Evolutionary conservation across 2,113 vertebrate genomes (phyloP).

Genomic region (Lanius collurio): DNA sequence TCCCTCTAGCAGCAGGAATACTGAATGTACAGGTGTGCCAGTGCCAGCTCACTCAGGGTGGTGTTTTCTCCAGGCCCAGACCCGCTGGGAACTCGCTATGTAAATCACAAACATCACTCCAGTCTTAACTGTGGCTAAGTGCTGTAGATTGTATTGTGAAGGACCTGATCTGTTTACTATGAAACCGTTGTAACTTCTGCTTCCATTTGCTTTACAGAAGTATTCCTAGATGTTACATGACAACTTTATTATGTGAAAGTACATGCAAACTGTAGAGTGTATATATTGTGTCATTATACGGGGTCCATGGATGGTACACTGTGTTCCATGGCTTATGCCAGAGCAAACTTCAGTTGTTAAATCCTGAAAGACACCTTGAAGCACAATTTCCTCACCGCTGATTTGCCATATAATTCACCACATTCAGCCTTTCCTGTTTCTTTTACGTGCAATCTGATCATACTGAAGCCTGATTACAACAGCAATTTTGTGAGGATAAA

Average conservation of each 20-base stretch:
- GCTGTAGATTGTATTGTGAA: constrained; percentile 66
- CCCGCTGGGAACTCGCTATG: constrained; percentile 20
- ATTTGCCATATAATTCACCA: constrained; percentile 55
- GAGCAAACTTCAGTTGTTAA: constrained; percentile 65
- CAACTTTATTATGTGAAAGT: constrained; percentile 66
- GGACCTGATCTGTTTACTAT: constrained; percentile 61
- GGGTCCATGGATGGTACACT: constrained; percentile 51
- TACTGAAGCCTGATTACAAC: constrained; percentile 34
- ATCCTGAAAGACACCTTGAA: constrained; percentile 71
- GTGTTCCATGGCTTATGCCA: constrained; percentile 47
- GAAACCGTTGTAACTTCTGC: constrained; percentile 68
- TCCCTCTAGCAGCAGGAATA: constrained; percentile 69
- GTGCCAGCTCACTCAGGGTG: constrained; percentile 51
- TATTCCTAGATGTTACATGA: constrained; percentile 66
- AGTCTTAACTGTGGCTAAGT: constrained; percentile 72
- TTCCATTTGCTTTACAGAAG: constrained; percentile 72
- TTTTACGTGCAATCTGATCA: constrained; percentile 38
- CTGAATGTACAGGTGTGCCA: constrained; percentile 40
- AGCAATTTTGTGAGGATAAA: constrained; percentile 44
- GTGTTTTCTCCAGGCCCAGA: constrained; percentile 37
- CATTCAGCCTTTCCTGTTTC: constrained; percentile 26
- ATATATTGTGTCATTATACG: constrained; percentile 67
- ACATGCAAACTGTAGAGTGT: constrained; percentile 74
- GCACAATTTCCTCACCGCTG: constrained; percentile 74
- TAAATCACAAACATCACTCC: constrained; percentile 49